phyloP scores from a whole-genome alignment of 2,797 vertebrate genomes.

The Enteromius anoplus region DNA sequence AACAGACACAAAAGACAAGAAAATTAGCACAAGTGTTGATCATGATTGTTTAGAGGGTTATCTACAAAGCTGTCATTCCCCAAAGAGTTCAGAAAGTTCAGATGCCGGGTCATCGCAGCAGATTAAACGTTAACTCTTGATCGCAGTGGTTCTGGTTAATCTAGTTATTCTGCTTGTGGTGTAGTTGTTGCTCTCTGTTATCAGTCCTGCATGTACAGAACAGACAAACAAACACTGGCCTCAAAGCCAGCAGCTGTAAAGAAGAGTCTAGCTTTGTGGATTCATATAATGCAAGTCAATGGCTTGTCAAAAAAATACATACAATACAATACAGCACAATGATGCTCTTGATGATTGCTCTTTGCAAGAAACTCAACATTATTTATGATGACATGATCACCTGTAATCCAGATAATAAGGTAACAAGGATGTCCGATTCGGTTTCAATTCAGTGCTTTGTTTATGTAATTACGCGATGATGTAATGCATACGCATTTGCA shows the following conservation, averaged over 20 bases:
- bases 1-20: conserved; percentile 45
- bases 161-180: conserved; percentile 2
- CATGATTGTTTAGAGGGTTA: neutral
- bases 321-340: neutral
- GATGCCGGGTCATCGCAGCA: neutral
- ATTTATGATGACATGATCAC: neutral
- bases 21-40: neutral
- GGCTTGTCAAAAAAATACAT: neutral
- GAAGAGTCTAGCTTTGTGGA: neutral
- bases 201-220: neutral
- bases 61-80: neutral
- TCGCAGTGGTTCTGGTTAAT: neutral
- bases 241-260: neutral
- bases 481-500: neutral
- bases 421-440: neutral
- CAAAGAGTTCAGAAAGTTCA: neutral
- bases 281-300: neutral
- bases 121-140: neutral
- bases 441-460: neutral
- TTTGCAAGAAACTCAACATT: too few relatives aligned
- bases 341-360: neutral
- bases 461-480: neutral
- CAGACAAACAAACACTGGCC: neutral
- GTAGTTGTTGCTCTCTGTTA: neutral
- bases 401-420: neutral